Evolutionary conservation across 1,140 invertebrate genomes (phyloP), one percentile per base, ranked within the genome.

Genomic region (Drosophila lacertosa): DNA sequence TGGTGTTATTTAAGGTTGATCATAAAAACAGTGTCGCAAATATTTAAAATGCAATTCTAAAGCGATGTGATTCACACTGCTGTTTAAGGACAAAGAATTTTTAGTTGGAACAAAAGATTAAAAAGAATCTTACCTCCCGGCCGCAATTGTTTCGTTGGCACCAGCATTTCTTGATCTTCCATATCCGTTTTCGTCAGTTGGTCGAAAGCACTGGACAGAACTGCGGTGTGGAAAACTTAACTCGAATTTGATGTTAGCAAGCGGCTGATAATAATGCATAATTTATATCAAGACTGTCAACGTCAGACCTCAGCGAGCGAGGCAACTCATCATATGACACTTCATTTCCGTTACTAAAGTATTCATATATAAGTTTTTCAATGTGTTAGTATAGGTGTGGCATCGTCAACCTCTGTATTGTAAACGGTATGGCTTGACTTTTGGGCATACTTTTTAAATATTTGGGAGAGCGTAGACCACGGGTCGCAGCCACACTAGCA

Each of bases 31-130:
- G 66, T 63, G 54, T 68, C 39, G 68, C 58, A 82, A 81, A 82
- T 82, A 77, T 82, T 82, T 81, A 77, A 81, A 81, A 66, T 83
- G 68, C 78, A 83, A 83, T 81, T 81, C 69, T 62, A 74, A 83
- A 83, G 74, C 69, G 69, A 81, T 81, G 83, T 74, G 69, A 77
- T 83, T 69, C 64, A 54, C 50, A 67, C 29, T 22, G 39, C 33
- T 58, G 11, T 20, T 9, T 45, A 55, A 42, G 44, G 24, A 18
- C 20, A 53, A 53, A 26, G 53, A 39, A 13, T 26, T 50, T 26
- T 26, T 37, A 6, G 18, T 18, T 58, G 35, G 45, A 15, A 18
- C 18, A 24, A 39, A 53, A 39, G 20, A 54, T n/a, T 24, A 54
- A 37, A 10, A 13, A 39, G 20, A 35, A 54, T 26, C 9, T 13